phyloP scores from a whole-genome alignment of 2,113 vertebrate species.

The Piprites chloris region DNA sequence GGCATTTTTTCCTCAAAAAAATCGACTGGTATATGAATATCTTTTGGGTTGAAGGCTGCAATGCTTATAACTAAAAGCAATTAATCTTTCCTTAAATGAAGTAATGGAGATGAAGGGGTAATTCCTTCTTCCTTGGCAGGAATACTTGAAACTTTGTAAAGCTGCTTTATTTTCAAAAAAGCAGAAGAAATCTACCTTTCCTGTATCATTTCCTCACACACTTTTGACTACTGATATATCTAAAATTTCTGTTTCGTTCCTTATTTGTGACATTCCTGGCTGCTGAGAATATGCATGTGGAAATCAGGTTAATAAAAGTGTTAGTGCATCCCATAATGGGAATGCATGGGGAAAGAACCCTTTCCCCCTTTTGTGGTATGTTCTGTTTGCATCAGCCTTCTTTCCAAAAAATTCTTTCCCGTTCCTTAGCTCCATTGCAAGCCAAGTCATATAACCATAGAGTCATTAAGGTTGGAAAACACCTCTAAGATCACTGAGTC shows the following conservation, averaged over 20 bases:
- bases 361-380: background rate
- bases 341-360: background rate
- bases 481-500: background rate
- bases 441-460: background rate
- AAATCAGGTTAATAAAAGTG: background rate
- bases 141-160: background rate
- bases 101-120: background rate
- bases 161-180: background rate
- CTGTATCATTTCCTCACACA: background rate
- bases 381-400: background rate
- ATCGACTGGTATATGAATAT: background rate
- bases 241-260: background rate
- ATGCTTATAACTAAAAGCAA: background rate
- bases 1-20: background rate
- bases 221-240: background rate
- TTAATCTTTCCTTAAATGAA: background rate
- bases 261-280: background rate
- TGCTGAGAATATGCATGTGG: background rate
- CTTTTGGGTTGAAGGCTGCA: background rate
- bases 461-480: rapidly evolving
- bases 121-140: background rate
- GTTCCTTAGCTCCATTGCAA: background rate
- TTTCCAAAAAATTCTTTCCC: background rate
- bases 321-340: background rate
- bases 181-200: background rate